Evolutionary conservation across 37 sponge, comb jelly and placozoan species (phyloP).

Genomic region (Petrosia ficiformis): DNA sequence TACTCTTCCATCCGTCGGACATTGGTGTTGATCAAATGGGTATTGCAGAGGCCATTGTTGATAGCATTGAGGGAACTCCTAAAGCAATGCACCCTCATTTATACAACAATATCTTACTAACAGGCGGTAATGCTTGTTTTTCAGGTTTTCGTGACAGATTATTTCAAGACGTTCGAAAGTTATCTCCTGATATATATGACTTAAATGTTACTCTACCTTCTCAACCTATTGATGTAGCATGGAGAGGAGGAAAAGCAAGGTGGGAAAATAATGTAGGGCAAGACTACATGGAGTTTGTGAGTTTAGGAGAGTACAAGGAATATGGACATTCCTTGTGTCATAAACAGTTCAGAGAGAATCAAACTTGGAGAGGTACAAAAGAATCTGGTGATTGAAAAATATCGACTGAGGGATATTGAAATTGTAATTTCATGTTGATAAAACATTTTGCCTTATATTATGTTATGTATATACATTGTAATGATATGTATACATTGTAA

Average conservation of each 20-base stretch:
- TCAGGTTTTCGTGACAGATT: slow-evolving; percentile 76
- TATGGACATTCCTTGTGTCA: slow-evolving; percentile 65
- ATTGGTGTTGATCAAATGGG: slow-evolving; percentile 95
- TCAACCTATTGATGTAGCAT: slow-evolving; percentile 66
- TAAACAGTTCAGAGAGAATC: slow-evolving; percentile 31
- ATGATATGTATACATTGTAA: too few relatives aligned
- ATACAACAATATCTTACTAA: slow-evolving; percentile 86
- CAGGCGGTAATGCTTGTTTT: slow-evolving; percentile 86
- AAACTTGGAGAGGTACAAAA: slow-evolving; percentile 25
- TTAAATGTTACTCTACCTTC: slow-evolving; percentile 56
- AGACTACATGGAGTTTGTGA: slow-evolving; percentile 38
- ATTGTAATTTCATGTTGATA: too few relatives aligned
- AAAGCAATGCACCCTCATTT: slow-evolving; percentile 84
- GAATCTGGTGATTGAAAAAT: too few relatives aligned
- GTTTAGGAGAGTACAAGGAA: slow-evolving; percentile 76
- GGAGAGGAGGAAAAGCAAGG: slow-evolving; percentile 67
- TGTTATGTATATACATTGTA: too few relatives aligned
- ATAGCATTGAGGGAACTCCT: slow-evolving; percentile 78
- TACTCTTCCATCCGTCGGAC: slow-evolving; percentile 94
- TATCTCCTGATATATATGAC: slow-evolving; percentile 58
- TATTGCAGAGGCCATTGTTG: slow-evolving; percentile 81
- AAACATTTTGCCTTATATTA: too few relatives aligned
- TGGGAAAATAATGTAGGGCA: neutral
- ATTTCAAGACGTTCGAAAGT: slow-evolving; percentile 63
- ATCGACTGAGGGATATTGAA: too few relatives aligned